phyloP scores from a whole-genome alignment of 2,113 vertebrate species.

The Boleophthalmus pectinirostris region DNA sequence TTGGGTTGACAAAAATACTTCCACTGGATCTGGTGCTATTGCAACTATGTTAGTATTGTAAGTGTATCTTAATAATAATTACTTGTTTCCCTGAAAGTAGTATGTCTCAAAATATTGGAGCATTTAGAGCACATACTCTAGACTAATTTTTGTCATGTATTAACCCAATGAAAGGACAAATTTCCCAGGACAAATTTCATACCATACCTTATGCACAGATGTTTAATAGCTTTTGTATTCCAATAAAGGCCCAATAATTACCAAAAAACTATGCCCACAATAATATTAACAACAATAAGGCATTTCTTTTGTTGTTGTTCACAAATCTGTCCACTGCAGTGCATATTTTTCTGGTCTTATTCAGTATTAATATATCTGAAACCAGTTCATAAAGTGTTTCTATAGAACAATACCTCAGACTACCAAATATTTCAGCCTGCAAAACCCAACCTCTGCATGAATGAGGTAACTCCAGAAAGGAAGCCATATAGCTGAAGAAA shows the following conservation, averaged over 20 bases:
- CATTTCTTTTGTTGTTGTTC: too few relatives aligned
- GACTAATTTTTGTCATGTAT: neutral
- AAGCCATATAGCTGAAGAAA: conserved; percentile 19
- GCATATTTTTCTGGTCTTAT: neutral
- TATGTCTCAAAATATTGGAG: neutral
- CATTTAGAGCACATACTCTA: neutral
- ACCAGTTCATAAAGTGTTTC: neutral
- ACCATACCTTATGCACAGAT: too few relatives aligned
- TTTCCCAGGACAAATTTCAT: too few relatives aligned
- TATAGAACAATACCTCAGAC: neutral
- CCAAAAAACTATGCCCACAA: too few relatives aligned
- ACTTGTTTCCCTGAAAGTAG: neutral
- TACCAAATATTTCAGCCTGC: neutral
- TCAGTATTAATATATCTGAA: neutral
- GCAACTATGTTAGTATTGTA: neutral
- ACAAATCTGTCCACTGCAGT: too few relatives aligned
- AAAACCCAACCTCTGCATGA: neutral
- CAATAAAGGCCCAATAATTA: too few relatives aligned
- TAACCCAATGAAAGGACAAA: neutral
- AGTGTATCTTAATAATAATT: neutral
- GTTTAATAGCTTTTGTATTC: too few relatives aligned
- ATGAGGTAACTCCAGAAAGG: conserved; percentile 34
- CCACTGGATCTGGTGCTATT: neutral
- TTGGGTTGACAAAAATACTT: neutral
- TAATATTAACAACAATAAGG: too few relatives aligned